Percentiles rank a stretch among this genome's conserved stretches.
These are phyloP conservation scores for Hymenochirus boettgeri DNA, from an alignment of 2,113 vertebrate species.

Conservation along the genomic window DNA sequence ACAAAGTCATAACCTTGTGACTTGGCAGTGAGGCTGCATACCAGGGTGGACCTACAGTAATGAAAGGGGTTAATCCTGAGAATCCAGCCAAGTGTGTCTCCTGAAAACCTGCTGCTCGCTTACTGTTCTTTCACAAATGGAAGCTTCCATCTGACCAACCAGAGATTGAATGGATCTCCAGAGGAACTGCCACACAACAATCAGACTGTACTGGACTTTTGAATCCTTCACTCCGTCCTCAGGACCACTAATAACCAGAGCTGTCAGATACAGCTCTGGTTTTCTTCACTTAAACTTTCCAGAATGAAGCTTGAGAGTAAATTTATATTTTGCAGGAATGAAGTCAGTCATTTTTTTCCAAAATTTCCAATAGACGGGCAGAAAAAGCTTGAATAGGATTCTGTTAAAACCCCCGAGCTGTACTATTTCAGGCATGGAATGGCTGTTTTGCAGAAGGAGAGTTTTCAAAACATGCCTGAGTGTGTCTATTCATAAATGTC, in stretches of 20 bases:
- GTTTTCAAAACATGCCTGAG: constrained; percentile 65
- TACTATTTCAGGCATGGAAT: constrained; percentile 55
- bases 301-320: neutral
- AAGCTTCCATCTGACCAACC: constrained; percentile 12
- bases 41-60: neutral
- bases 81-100: constrained; percentile 22
- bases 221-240: neutral
- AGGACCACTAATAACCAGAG: neutral
- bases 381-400: neutral
- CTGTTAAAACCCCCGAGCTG: neutral
- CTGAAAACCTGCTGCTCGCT: constrained; percentile 4
- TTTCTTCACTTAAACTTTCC: constrained; percentile 1
- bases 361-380: neutral
- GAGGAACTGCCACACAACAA: neutral
- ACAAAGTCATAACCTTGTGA: neutral
- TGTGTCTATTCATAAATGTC: constrained; percentile 64
- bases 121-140: neutral
- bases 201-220: neutral
- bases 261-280: neutral
- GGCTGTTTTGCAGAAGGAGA: constrained; percentile 57
- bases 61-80: constrained; percentile 22
- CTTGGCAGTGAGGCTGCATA: neutral
- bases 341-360: constrained; percentile 8
- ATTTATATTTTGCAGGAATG: constrained; percentile 12
- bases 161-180: neutral